These are phyloP conservation scores for Decapterus maruadsi DNA, from an alignment of 2,797 vertebrate genomes.

Conservation along the genomic window DNA sequence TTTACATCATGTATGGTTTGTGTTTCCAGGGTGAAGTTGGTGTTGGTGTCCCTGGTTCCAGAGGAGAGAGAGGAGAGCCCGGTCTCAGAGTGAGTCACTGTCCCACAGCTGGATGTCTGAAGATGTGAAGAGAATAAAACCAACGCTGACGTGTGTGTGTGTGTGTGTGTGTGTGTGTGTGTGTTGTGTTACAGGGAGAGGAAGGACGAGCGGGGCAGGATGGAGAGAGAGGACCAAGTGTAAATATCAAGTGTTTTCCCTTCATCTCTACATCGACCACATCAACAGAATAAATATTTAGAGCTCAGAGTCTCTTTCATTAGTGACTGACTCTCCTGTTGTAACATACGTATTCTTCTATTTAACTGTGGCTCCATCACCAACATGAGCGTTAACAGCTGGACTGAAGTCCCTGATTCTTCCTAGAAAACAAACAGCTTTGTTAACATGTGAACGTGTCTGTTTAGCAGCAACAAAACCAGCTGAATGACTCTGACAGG, in stretches of 20 bases:
- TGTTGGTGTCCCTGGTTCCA: conserved; percentile 87
- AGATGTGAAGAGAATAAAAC: conserved; percentile 3
- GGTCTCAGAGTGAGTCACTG: conserved; percentile 88
- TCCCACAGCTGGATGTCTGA: not conserved
- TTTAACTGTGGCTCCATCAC: too few species aligned
- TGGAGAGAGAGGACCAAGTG: conserved; percentile 72
- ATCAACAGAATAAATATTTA: conserved; percentile 10
- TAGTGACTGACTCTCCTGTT: conserved; percentile 10
- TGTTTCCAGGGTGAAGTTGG: conserved; percentile 88
- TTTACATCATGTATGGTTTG: conserved; percentile 26
- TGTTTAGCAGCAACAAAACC: too few species aligned
- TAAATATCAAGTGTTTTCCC: conserved; percentile 57
- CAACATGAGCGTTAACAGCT: too few species aligned
- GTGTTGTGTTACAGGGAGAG: conserved; percentile 71
- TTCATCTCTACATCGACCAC: not conserved
- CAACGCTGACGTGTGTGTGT: conserved; percentile 26
- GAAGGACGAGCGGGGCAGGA: conserved; percentile 76
- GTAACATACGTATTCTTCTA: not conserved
- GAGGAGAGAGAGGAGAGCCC: conserved; percentile 94
- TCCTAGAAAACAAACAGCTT: too few species aligned
- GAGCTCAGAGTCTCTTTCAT: conserved; percentile 22
- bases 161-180: conserved; percentile 20
- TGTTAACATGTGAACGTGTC: too few species aligned
- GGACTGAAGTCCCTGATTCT: too few species aligned
- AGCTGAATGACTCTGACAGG: too few species aligned